Evolutionary conservation across 2,888 invertebrate species (phyloP).

Genomic region (Sabellastarte sp.): DNA sequence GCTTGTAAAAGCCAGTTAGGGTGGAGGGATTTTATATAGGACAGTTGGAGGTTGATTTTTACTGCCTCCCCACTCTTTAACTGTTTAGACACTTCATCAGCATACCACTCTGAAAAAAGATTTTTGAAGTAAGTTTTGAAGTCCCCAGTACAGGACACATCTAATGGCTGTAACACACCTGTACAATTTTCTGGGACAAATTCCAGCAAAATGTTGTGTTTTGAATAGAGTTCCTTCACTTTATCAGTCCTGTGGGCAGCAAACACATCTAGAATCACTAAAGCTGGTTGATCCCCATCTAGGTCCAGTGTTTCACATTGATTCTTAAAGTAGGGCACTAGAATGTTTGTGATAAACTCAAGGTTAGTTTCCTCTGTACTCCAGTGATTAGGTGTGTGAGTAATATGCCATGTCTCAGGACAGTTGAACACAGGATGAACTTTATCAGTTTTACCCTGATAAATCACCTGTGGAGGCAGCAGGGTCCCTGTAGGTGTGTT

Average conservation of each 20-base stretch:
- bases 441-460: constrained; percentile 1
- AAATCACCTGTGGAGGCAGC: constrained; percentile 2
- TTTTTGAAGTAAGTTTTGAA: neutral
- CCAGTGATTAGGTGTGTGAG: constrained; percentile 2
- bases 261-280: neutral
- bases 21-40: neutral
- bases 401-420: neutral
- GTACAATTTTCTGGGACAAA: neutral
- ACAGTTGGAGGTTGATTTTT: neutral
- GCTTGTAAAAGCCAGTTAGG: too few relatives aligned
- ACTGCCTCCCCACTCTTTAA: neutral
- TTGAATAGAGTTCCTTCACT: neutral
- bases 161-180: neutral
- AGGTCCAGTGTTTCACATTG: neutral
- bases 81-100: neutral
- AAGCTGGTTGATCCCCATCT: neutral
- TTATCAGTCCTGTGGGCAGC: neutral
- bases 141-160: neutral
- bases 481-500: neutral
- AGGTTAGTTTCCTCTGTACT: neutral
- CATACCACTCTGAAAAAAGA: neutral
- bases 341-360: neutral
- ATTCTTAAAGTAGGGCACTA: neutral
- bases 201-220: neutral
- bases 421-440: neutral